Base-by-base conservation (phyloP, 53 echinoderm and acorn worm genomes). In the Holothuria scabra region DNA sequence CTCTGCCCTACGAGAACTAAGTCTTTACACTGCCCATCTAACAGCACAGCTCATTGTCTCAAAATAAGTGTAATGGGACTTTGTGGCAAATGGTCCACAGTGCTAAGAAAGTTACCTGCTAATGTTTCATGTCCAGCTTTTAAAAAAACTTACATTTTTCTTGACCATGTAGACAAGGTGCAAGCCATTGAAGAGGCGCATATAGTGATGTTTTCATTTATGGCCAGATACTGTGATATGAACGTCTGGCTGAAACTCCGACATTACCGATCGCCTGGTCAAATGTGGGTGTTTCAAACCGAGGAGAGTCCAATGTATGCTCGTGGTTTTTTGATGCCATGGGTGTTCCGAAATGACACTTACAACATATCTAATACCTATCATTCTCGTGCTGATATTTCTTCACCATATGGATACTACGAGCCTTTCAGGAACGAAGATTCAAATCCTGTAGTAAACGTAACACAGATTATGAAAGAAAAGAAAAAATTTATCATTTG, bases 301-400 rank as follows among this genome's bases (percentile, higher is more conserved):
- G 74, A 74, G 32, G 74, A 74, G 37, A 74, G 74, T 25, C 74
- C 74, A 44, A 46, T 46, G 4, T 74, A 74, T 22, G 74, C 74
- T 35, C 25, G 16, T 25, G 74, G 74, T 21, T 74, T 46, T 11
- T 25, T 74, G 2, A 41, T 48, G 38, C 74, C 74, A 5, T 74
- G 74, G 74, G 48, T 74, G 37, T 74, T 74, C 74, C 48, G 25
- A 74, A 46, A 46, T n/a, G n/a, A n/a, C n/a, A n/a, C n/a, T n/a
- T n/a, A n/a, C n/a, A n/a, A n/a, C n/a, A n/a, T n/a, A n/a, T 74
- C 74, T 7, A 74, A 74, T 24, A 74, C 74, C 19, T 74, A 74
- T 22, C 74, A 22, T 13, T 3, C n/a, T n/a, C n/a, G n/a, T n/a
- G n/a, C n/a, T n/a, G n/a, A n/a, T n/a, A n/a, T n/a, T n/a, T n/a